These are phyloP conservation scores for Epizoanthus rinbou DNA, from an alignment of 92 coral and sea anemone species.

Conservation along the genomic window DNA sequence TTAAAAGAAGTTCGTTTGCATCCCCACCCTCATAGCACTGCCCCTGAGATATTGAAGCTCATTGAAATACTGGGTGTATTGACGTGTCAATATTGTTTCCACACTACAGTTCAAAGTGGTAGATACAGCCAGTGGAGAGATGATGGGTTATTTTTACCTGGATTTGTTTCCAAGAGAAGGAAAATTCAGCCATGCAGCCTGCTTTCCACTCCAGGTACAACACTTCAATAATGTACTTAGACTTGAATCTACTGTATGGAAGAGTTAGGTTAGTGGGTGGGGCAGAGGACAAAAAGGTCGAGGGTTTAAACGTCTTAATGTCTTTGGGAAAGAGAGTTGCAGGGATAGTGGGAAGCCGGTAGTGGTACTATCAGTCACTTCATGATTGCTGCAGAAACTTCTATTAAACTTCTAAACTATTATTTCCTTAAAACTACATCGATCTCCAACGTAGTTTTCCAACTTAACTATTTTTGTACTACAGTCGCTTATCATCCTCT, in stretches of 20 bases:
- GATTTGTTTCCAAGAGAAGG: conserved; percentile 99
- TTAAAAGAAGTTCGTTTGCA: neutral
- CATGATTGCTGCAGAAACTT: too few relatives aligned
- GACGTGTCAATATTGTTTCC: neutral
- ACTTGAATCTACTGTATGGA: neutral
- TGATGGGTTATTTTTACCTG: conserved; percentile 93
- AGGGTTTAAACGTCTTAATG: too few relatives aligned
- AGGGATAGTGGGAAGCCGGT: too few relatives aligned
- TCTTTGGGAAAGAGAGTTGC: too few relatives aligned
- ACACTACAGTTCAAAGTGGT: conserved; percentile 82
- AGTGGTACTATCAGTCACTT: too few relatives aligned
- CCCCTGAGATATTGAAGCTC: neutral
- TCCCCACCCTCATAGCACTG: neutral
- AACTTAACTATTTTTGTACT: too few relatives aligned
- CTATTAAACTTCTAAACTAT: too few relatives aligned
- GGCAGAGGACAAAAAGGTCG: too few relatives aligned
- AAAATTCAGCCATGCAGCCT: conserved; percentile 96
- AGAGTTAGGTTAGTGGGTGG: too few relatives aligned
- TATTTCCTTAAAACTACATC: too few relatives aligned
- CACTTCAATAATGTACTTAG: neutral
- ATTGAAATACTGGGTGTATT: neutral
- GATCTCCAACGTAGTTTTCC: too few relatives aligned
- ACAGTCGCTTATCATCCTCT: too few relatives aligned
- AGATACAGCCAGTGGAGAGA: conserved; percentile 66
- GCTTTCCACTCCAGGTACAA: conserved; percentile 89